phyloP scores from a whole-genome alignment of 2,797 vertebrate genomes.

The Atherinosoma microstoma region DNA sequence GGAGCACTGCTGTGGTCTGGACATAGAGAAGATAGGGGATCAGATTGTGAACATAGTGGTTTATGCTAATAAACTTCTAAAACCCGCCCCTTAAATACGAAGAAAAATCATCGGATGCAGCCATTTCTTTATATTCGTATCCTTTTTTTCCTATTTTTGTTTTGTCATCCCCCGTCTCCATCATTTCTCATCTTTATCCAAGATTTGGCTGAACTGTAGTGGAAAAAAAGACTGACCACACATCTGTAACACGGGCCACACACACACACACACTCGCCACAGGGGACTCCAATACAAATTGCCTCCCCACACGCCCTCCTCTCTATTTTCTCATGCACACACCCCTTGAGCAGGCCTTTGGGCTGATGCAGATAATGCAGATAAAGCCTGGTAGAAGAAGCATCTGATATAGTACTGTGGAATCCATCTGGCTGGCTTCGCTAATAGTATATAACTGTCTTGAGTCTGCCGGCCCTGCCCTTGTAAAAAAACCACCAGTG shows the following conservation, averaged over 20 bases:
- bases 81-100: background rate
- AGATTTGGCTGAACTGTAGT: slow-evolving; percentile 33
- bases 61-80: slow-evolving; percentile 15
- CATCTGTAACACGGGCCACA: slow-evolving; percentile 13
- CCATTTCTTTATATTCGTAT: background rate
- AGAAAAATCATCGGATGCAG: background rate
- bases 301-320: slow-evolving; percentile 49
- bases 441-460: slow-evolving; percentile 63
- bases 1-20: slow-evolving; percentile 42
- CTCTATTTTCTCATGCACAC: slow-evolving; percentile 47
- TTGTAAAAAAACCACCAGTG: slow-evolving; percentile 59
- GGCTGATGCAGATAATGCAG: slow-evolving; percentile 69
- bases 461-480: slow-evolving; percentile 64
- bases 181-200: slow-evolving; percentile 28
- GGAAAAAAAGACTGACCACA: slow-evolving; percentile 58
- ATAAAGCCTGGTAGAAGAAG: slow-evolving; percentile 61
- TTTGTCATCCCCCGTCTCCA: slow-evolving; percentile 13
- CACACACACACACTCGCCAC: slow-evolving; percentile 45
- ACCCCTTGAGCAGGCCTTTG: slow-evolving; percentile 58
- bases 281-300: slow-evolving; percentile 71
- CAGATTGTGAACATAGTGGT: slow-evolving; percentile 26
- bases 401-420: slow-evolving; percentile 69
- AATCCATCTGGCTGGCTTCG: slow-evolving; percentile 53
- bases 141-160: slow-evolving; percentile 3
- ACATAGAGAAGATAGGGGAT: slow-evolving; percentile 40